Percentiles rank a stretch among this genome's conserved stretches.
These are phyloP conservation scores for Pseudomyrmex pallidus DNA, from an alignment of 1,140 invertebrate species.

Conservation along the genomic window DNA sequence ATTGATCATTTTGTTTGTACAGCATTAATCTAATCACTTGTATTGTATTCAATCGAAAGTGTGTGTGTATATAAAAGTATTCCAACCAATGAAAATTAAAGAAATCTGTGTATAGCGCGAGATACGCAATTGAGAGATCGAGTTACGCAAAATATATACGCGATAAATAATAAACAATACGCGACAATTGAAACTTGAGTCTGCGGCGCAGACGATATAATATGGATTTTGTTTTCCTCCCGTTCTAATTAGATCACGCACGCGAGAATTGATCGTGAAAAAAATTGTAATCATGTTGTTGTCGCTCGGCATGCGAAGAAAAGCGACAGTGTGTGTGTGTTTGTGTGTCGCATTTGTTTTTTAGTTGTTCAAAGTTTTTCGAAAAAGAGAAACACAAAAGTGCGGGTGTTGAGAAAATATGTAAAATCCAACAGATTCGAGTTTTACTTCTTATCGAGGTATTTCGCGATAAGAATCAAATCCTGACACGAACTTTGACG, in stretches of 20 bases:
- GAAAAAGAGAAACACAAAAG: neutral
- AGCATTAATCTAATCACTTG: neutral
- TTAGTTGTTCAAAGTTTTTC: neutral
- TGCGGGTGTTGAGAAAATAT: slow-evolving; percentile 36
- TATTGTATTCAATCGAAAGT: neutral
- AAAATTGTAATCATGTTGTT: no score
- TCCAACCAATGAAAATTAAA: no score
- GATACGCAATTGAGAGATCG: no score
- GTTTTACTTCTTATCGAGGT: no score
- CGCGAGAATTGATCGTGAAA: no score
- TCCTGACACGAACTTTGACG: slow-evolving; percentile 2
- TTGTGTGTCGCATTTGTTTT: neutral
- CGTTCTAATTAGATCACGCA: no score
- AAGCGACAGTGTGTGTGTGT: neutral
- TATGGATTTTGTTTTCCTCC: no score
- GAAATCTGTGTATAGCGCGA: no score
- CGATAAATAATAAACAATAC: no score
- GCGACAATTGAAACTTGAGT: no score
- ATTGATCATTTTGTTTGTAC: neutral
- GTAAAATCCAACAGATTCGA: slow-evolving; percentile 1
- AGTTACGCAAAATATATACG: no score
- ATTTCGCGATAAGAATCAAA: neutral
- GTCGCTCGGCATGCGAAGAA: neutral
- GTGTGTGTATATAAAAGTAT: neutral
- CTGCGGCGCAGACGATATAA: no score